Base-by-base conservation (phyloP, 2,888 invertebrate species). In the Emmelina monodactyla region DNA sequence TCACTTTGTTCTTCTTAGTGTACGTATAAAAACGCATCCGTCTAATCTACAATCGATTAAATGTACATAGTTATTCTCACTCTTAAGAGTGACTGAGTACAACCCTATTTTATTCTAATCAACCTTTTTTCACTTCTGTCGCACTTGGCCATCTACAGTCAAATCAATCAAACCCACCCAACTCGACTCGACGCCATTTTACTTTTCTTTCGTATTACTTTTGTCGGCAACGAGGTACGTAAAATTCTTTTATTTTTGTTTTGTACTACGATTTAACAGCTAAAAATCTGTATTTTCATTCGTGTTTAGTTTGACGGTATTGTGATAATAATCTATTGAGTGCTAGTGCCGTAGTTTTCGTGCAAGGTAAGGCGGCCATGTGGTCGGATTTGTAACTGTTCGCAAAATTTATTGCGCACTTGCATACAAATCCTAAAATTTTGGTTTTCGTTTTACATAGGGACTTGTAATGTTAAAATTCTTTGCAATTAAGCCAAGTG, bases 211-310 rank as follows among this genome's bases (percentile, higher is more conserved):
- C 66, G 47, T 50, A 54, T 61, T 53, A 67, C 49, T 61, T 58
- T 68, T 64, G 64, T 72, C 70, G 69, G 68, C 69, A 55, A 50
- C 47, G 58, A 73, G 79, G 79, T 79, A 73, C 60, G 79, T 71
- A 38, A 50, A 51, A 50, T 57, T 53, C 41, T 33, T 45, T 49
- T 43, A 56, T 53, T 52, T 54, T 53, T 41, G 42, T 31, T 37
- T 52, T 53, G 41, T 55, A 53, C 39, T 32, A 38, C 39, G 30
- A 38, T 45, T 49, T 54, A 44, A 31, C 43, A 15, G 29, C 36
- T 40, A 46, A 48, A 28, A 35, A 38, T 38, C 14, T 38, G 39
- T 37, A 35, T 37, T 44, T 28, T 39, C 34, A 40, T 22, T 41
- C 41, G 42, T 35, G 19, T 19, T 45, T 45, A 43, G 19, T 39